These are phyloP conservation scores for Tryphoninae sp. DNA, from an alignment of 2,888 invertebrate species.

Conservation along the genomic window DNA sequence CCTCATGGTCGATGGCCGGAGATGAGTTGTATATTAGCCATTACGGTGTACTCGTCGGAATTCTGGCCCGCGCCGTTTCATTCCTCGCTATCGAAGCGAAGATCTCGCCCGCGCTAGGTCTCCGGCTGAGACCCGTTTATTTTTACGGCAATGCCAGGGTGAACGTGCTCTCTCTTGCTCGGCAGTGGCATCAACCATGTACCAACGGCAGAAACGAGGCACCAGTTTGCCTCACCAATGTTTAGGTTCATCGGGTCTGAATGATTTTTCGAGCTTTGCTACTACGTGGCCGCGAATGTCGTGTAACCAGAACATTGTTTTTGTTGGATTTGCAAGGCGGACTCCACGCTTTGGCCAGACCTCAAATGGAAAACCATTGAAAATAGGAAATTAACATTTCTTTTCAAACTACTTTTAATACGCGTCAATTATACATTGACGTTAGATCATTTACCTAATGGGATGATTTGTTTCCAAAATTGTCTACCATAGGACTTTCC, in stretches of 20 bases:
- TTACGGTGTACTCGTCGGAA: conserved; percentile 64
- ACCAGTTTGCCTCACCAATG: conserved; percentile 66
- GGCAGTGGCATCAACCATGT: conserved; percentile 41
- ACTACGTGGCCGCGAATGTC: background rate
- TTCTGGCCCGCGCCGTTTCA: conserved; percentile 60
- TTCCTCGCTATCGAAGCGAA: conserved; percentile 61
- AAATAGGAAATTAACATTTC: background rate
- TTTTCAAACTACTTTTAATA: too few species aligned
- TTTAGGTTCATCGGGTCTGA: conserved; percentile 73
- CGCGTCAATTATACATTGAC: too few species aligned
- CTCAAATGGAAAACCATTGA: background rate
- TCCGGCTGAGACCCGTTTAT: conserved; percentile 76
- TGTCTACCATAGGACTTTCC: background rate
- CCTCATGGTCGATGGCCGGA: conserved; percentile 50
- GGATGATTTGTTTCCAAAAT: background rate
- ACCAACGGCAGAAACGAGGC: conserved; percentile 12
- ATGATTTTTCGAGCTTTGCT: conserved; percentile 33
- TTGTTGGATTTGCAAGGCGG: too few species aligned
- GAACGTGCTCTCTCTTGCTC: conserved; percentile 72
- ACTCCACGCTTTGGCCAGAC: background rate
- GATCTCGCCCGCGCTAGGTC: conserved; percentile 62
- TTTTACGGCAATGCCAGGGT: conserved; percentile 80
- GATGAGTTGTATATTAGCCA: conserved; percentile 60
- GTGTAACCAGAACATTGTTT: background rate
- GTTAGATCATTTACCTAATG: background rate